Evolutionary conservation across 2,113 vertebrate species (phyloP), one percentile per base, ranked within the genome.

Genomic region (Monopterus albus): DNA sequence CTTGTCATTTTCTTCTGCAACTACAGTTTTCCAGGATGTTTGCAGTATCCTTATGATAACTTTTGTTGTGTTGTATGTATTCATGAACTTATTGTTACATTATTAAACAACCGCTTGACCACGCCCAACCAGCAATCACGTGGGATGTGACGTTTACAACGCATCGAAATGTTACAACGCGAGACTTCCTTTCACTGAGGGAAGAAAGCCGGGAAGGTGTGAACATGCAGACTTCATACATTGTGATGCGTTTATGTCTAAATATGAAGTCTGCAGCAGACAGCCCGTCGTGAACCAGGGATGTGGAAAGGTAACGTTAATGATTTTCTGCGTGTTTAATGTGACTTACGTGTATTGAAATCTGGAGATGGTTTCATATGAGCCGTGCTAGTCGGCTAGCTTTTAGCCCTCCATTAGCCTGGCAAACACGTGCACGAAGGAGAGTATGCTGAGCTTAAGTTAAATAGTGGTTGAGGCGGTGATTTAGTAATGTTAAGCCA

Each of bases 361-460:
- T 25, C 1, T 53, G 2, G 1, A 57, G 2, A 2, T 1, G 14
- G 6, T 7, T 29, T 20, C 0, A 7, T 1, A 1, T 14, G 1
- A 38, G 3, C 6, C 12, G 3, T 35, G 39, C 40, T 77, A 38
- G 29, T 46, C 0, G 13, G 58, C 20, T 83, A 83, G 39, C 67
- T 51, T 33, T 17, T 79, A 82, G 81, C 88, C 49, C 1, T 3
- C 25, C 7, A 6, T 11, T 10, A 46, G 15, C 43, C 6, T 2
- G 2, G 18, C 17, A 2, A 61, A 62, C 87, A 88, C 89, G 87
- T 91, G 87, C 1, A n/a, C n/a, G n/a, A 6, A 0, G 8, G 17
- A 12, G 14, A 40, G 11, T 18, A 21, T 3, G 47, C 1, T 9
- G 31, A 3, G 0, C 0, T 0, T 1, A 39, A 17, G 2, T 33